Percentiles rank a stretch among this genome's conserved stretches.
Conservation (phyloP, 2,888 invertebrate species). For the Amblyjoppa proteus region DNA sequence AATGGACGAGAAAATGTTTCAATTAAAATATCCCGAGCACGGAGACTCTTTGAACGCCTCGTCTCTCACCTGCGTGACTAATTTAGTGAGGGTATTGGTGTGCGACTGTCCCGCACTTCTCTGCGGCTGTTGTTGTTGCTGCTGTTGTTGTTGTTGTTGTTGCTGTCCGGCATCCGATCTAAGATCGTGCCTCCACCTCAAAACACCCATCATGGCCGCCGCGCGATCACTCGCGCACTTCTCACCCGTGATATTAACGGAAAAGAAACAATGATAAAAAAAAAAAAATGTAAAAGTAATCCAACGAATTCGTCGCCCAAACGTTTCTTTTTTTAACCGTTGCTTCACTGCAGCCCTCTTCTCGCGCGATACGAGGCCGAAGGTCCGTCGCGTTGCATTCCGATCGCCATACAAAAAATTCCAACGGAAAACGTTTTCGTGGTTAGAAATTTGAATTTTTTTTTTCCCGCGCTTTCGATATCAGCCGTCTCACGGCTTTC, state of each 20-base stretch:
- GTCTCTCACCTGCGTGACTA: constrained; percentile 82
- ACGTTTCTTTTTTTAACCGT: neutral
- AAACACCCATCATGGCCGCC: constrained; percentile 84
- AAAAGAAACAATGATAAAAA: neutral
- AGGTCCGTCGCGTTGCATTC: constrained; percentile 46
- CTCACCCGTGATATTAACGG: neutral
- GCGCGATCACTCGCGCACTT: constrained; percentile 44
- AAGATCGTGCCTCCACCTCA: constrained; percentile 84
- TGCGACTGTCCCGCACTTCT: constrained; percentile 78
- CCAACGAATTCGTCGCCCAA: neutral
- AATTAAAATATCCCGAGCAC: neutral
- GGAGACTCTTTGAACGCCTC: too few relatives aligned
- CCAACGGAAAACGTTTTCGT: neutral
- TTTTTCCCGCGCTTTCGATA: neutral
- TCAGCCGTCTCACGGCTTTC: constrained; percentile 14
- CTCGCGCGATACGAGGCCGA: constrained; percentile 34
- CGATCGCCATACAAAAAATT: neutral
- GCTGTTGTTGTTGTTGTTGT: constrained; percentile 75
- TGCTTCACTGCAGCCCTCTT: constrained; percentile 8
- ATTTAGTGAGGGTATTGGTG: constrained; percentile 81
- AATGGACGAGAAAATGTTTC: neutral
- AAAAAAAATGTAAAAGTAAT: neutral
- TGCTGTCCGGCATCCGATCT: constrained; percentile 82
- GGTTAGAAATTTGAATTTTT: neutral
- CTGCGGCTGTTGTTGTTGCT: constrained; percentile 73